A percentile compares a stretch with the other conserved stretches of the same genome.
These are phyloP conservation scores for Dryobotodes eremita DNA, from an alignment of 2,888 invertebrate genomes.

Conservation along the genomic window DNA sequence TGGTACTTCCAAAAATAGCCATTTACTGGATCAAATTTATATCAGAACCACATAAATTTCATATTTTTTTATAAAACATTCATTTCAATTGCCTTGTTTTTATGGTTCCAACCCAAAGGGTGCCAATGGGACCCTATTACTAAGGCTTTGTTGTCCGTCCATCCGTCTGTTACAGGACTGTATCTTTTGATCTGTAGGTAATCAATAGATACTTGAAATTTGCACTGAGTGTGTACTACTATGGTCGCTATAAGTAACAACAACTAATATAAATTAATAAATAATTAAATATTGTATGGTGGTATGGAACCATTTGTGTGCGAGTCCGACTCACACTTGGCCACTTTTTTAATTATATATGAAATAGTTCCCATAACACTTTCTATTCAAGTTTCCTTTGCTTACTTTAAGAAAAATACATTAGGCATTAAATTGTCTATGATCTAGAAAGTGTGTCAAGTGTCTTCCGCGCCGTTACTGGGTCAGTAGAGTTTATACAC, in stretches of 20 bases:
- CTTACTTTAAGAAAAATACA: constrained; percentile 34
- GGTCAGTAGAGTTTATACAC: constrained; percentile 55
- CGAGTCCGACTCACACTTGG: no score
- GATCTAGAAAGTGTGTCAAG: constrained; percentile 68
- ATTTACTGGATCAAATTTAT: neutral
- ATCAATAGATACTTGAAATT: no score
- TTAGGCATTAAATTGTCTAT: constrained; percentile 52
- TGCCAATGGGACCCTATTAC: no score
- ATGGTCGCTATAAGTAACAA: no score
- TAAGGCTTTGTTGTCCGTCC: no score
- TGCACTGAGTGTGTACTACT: no score
- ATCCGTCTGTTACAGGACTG: no score
- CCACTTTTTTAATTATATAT: neutral
- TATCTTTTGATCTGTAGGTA: no score
- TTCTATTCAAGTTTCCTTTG: constrained; percentile 31
- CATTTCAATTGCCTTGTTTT: neutral
- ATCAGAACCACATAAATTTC: neutral
- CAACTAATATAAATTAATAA: no score
- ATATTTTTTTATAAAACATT: neutral
- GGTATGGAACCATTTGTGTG: no score
- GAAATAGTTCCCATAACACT: constrained; percentile 15
- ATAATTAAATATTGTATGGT: no score
- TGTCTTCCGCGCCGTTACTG: constrained; percentile 52
- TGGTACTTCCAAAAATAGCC: neutral
- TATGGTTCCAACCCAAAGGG: no score